phyloP scores from a whole-genome alignment of 2,113 vertebrate species.

The Cynocephalus volans region DNA sequence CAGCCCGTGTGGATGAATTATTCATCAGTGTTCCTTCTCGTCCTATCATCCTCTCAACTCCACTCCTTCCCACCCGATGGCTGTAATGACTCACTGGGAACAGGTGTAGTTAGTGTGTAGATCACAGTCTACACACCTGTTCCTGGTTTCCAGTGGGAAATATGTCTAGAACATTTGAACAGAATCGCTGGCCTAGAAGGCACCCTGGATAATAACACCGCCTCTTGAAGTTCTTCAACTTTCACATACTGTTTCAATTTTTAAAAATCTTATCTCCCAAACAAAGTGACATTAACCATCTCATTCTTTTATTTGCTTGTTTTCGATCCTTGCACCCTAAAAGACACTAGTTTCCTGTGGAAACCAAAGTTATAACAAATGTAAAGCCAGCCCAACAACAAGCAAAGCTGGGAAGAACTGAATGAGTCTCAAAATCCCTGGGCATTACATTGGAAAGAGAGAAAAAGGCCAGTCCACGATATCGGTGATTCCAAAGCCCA shows the following conservation, averaged over 20 bases:
- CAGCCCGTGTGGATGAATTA: background rate
- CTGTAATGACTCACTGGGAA: background rate
- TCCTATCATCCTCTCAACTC: background rate
- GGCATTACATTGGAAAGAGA: background rate
- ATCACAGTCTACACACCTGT: background rate
- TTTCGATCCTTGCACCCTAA: background rate
- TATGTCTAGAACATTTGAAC: background rate
- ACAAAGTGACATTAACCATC: background rate
- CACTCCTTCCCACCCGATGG: background rate
- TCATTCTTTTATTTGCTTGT: background rate
- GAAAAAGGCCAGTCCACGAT: background rate
- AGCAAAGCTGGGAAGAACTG: background rate
- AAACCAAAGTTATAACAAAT: background rate
- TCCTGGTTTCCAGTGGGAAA: background rate
- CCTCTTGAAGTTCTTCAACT: background rate
- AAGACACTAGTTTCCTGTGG: background rate
- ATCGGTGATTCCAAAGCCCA: background rate
- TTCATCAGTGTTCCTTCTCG: background rate
- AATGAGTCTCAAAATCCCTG: background rate
- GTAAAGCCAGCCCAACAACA: background rate
- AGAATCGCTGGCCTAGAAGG: background rate
- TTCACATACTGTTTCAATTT: conserved; percentile 13
- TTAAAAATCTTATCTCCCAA: background rate
- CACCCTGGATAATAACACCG: background rate
- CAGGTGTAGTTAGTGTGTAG: background rate